phyloP scores from a whole-genome alignment of 2,888 invertebrate genomes.

The Lithophane leautieri region DNA sequence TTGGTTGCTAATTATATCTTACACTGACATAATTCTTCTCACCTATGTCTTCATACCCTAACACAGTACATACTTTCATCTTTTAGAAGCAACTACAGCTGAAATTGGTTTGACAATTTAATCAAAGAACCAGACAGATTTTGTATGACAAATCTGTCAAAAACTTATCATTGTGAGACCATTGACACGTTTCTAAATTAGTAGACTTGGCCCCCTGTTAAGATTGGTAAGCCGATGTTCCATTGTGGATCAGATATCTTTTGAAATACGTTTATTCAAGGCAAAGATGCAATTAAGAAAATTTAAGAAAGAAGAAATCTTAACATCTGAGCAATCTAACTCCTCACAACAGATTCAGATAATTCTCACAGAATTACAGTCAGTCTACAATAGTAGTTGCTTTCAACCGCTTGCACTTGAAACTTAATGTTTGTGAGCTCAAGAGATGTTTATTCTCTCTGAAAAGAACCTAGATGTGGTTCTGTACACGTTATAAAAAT shows the following conservation, averaged over 20 bases:
- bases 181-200: no score
- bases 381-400: constrained; percentile 46
- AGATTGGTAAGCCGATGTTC: not conserved
- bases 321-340: constrained; percentile 9
- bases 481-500: constrained; percentile 63
- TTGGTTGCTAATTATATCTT: not conserved
- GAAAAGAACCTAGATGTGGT: constrained; percentile 61
- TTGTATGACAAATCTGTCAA: no score
- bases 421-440: constrained; percentile 79
- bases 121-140: constrained; percentile 8
- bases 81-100: not conserved
- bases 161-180: no score
- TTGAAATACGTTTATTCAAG: not conserved
- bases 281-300: not conserved
- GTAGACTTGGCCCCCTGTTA: no score
- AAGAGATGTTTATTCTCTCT: constrained; percentile 77
- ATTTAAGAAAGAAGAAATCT: not conserved
- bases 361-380: constrained; percentile 37
- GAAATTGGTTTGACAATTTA: not conserved
- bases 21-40: no score
- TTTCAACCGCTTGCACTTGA: constrained; percentile 73
- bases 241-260: not conserved
- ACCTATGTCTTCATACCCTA: no score
- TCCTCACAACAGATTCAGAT: constrained; percentile 29
- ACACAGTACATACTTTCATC: not conserved